Evolutionary conservation across 2,797 vertebrate genomes (phyloP).

Genomic region (Anabacerthia variegaticeps): DNA sequence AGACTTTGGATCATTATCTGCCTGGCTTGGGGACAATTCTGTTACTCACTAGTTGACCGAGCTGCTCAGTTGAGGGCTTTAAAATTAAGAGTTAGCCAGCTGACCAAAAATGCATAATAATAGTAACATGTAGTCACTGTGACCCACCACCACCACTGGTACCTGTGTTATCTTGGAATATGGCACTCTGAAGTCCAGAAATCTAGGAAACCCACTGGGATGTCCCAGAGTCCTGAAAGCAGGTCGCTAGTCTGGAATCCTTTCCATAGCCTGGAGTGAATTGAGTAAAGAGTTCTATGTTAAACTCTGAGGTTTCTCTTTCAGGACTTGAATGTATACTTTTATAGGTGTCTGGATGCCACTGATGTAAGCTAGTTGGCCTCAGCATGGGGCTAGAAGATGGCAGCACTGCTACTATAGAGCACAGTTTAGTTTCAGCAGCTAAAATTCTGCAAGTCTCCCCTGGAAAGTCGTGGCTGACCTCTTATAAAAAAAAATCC

Average conservation of each 20-base stretch:
- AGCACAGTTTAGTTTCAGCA: neutral
- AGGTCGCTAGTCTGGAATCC: neutral
- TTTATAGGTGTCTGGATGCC: neutral
- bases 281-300: neutral
- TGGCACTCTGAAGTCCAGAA: neutral
- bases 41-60: neutral
- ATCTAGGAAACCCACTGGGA: neutral
- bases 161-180: neutral
- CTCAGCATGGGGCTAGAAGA: neutral
- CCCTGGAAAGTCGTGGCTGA: neutral
- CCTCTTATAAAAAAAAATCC: neutral
- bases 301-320: neutral
- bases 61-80: neutral
- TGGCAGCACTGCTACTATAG: neutral
- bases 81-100: neutral
- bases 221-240: neutral
- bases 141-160: neutral
- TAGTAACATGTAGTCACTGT: neutral
- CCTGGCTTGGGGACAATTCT: neutral
- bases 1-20: conserved; percentile 9
- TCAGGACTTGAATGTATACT: neutral
- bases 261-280: neutral
- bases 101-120: neutral
- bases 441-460: neutral
- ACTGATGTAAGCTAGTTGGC: neutral